Base-by-base conservation (phyloP, 30 jellyfish, hydroid and myxozoan genomes). In the Pseudorhiza aurosa region DNA sequence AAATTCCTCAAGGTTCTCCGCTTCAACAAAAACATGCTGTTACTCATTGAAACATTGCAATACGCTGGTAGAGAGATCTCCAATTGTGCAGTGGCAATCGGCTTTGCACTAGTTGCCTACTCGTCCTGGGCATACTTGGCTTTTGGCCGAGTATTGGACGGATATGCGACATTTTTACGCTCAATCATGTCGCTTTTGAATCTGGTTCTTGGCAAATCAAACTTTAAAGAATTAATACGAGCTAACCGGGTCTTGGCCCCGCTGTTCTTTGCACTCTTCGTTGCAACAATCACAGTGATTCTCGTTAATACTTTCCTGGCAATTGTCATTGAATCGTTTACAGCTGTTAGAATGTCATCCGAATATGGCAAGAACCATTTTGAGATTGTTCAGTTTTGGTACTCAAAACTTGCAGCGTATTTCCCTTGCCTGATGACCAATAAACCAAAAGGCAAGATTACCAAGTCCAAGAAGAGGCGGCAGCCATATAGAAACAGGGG, bases 1-100 rank as follows among this genome's bases (percentile, higher is more conserved):
- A 91, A 85, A 53, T 44, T 77, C 18, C 73, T 91, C 18, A 90
- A 90, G 76, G 27, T 83, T 22, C 87, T 90, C 27, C 96, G 97
- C n/a, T 82, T 76, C 59, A 90, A 83, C 75, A 44, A 67, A 67
- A 75, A 68, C 28, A 90, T 90, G 96, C 65, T 86, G 46, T 27
- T 90, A 29, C 43, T 90, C 53, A 28, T 74, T 24, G 29, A 47
- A 70, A 83, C 96, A 7, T 2, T 83, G 24, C 46, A 30, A 26
- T 42, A 47, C 31, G 90, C 96, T 1, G 39, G 74, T 47, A 69
- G 46, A 22, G 94, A 63, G 46, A 19, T 83, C 1, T 40, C 37
- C 24, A 37, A 69, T 33, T 90, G 57, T 51, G 15, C 63, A 42
- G 8, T 90, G 2, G 30, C 58, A 37, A 73, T 90, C 49, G 33